Base-by-base conservation (phyloP, 2,888 invertebrate genomes). In the Homarus gammarus region DNA sequence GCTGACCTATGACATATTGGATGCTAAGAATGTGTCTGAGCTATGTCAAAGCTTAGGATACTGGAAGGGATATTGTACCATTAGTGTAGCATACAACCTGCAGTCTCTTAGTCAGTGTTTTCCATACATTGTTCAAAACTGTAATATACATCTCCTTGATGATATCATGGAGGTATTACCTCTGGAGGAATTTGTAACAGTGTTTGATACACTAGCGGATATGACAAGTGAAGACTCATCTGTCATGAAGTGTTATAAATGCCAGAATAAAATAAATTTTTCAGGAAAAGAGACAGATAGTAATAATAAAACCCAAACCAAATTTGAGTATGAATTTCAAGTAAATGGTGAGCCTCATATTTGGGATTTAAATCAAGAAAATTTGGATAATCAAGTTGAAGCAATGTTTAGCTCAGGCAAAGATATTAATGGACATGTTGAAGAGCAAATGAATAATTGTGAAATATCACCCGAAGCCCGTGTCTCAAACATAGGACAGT, bases 81-180 rank as follows among this genome's bases (percentile, higher is more conserved):
- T 90, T 10, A 44, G n/a, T 27, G 33, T 87, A 5, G 31, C 61
- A 51, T 86, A 90, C 61, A 78, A 70, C 31, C 31, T 90, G 33
- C 70, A 83, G n/a, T 5, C 77, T 6, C 27, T n/a, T 27, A 40
- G 18, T 22, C 61, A 87, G 56, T 68, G 51, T 64, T 72, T 90
- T n/a, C 86, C 83, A n/a, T 77, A 77, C 36, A 38, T 87, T 12
- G 61, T 90, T n/a, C 90, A 90, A 31, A 84, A 51, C 36, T 90
- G 90, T 83, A 36, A 83, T 77, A 0, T 56, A n/a, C 12, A 73
- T 27, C 73, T 87, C 12, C 31, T 87, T n/a, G 40, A 87, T 40
- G 51, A 82, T 64, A 64, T 78, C 36, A 49, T 87, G 31, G 87
- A 87, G 31, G 31, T 61, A n/a, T 27, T 77, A 36, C 27, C 64